Evolutionary conservation across 2,797 vertebrate genomes (phyloP), one percentile per base, ranked within the genome.

Genomic region (Pampus argenteus): DNA sequence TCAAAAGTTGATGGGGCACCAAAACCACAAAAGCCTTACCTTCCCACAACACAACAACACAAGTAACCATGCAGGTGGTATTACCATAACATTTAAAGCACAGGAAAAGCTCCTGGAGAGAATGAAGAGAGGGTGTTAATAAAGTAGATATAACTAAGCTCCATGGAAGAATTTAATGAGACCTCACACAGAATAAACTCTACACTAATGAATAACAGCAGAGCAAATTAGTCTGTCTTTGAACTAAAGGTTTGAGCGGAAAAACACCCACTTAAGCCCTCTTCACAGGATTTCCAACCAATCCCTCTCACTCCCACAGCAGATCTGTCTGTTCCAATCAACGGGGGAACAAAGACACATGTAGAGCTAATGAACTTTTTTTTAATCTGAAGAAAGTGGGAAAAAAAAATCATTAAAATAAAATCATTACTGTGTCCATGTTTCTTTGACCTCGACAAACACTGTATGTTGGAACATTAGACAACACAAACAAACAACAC

Each of bases 181-280:
- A 87, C 86, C 86, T 82, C 88, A 83, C 88, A 85, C 82, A 86
- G 80, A 84, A 83, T 63, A 44, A 76, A 79, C 18, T 25, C 47
- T 28, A 7, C 38, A 51, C 54, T 67, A 51, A 85, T 80, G 38
- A 84, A 77, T 75, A 64, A 17, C 65, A 79, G 50, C n/a, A 25
- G 57, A 67, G 62, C 18, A 38, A 54, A 74, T 76, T 54, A 60
- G 61, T 17, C 40, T 56, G 28, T 38, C 61, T 50, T 36, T 64
- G 2, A 74, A 70, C 26, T 22, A 44, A 70, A 28, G 5, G 22
- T 63, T 64, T 63, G 56, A 71, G 31, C 0, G 6, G 44, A 78
- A 48, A 22, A 23, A 34, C 1, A 0, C 8, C 28, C 47, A 42
- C 23, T 55, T 25, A 42, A 7, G 9, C 44, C 44, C 25, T 74